Base-by-base conservation (phyloP, 2,888 invertebrate species). In the Dusona sp. region DNA sequence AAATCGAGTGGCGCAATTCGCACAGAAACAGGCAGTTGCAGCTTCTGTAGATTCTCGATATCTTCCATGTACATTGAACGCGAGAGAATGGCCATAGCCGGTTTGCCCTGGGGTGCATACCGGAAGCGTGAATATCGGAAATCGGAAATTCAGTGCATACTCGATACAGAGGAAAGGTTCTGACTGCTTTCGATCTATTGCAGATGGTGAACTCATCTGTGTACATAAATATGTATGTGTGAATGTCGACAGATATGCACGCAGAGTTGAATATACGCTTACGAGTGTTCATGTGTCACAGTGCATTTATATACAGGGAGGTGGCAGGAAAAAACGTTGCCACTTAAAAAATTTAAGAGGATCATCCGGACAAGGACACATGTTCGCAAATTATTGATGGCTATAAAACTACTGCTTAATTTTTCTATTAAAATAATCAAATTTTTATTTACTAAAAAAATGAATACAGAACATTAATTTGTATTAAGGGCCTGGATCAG, bases 41-140 rank as follows among this genome's bases (percentile, higher is more conserved):
- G 68, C 19, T 70, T 68, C 42, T 36, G 13, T 22, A 78, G 25
- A 64, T 72, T 73, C 77, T 54, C 80, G 74, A 78, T 78, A 81
- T 79, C 75, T 81, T 78, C 25, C 68, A 73, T 51, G n/a, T 38
- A 42, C 33, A 64, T 70, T 70, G 54, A 38, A 42, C 48, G 22
- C 25, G 67, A 38, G 51, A 51, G 79, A 68, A 67, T 73, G 78
- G 68, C 57, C 54, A 65, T 73, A 78, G 75, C 68, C 45, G 80
- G 67, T 83, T 65, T 22, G 86, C 51, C 54, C 42, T 42, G 48
- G 33, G 73, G 73, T 61, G 45, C 73, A 73, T 64, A 74, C 74
- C 75, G 74, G 84, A 78, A 79, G 70, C 70, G 70, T 8, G 70
- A 65, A 79, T 84, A 86, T 81, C 84, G 84, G 81, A 84, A 84